Evolutionary conservation across 2,888 invertebrate genomes (phyloP).

Genomic region (Trissonchulus latispiculum): DNA sequence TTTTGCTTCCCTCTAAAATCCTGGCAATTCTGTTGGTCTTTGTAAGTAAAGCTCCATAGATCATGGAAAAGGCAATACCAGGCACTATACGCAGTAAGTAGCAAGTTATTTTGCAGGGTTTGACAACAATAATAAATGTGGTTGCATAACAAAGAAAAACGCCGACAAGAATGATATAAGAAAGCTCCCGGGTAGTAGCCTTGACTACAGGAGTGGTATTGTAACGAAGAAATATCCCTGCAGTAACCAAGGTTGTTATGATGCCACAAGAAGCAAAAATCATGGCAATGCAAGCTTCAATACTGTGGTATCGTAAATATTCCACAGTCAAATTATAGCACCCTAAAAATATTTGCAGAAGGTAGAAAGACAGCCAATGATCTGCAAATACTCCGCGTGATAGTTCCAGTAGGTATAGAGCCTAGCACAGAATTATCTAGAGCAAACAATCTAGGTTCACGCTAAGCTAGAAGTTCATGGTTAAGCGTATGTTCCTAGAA

Average conservation of each 20-base stretch:
- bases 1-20: slow-evolving; percentile 92
- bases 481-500: too few relatives aligned
- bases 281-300: slow-evolving; percentile 56
- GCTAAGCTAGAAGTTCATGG: too few relatives aligned
- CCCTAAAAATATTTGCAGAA: slow-evolving; percentile 49
- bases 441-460: too few relatives aligned
- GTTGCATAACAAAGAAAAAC: slow-evolving; percentile 71
- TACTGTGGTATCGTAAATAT: slow-evolving; percentile 56
- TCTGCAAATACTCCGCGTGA: too few relatives aligned
- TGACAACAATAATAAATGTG: slow-evolving; percentile 77
- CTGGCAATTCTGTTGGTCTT: slow-evolving; percentile 94
- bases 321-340: slow-evolving; percentile 57
- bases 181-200: slow-evolving; percentile 65
- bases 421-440: too few relatives aligned
- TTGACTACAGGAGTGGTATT: slow-evolving; percentile 94
- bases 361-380: too few relatives aligned
- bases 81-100: slow-evolving; percentile 77
- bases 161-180: slow-evolving; percentile 77
- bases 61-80: slow-evolving; percentile 89
- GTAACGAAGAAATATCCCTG: slow-evolving; percentile 68
- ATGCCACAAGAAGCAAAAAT: slow-evolving; percentile 71
- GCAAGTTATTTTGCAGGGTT: slow-evolving; percentile 65
- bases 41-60: slow-evolving; percentile 88
- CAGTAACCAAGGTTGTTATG: slow-evolving; percentile 63
- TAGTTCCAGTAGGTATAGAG: too few relatives aligned